Evolutionary conservation across 2,797 vertebrate species (phyloP).

Genomic region (Cuculus canorus): DNA sequence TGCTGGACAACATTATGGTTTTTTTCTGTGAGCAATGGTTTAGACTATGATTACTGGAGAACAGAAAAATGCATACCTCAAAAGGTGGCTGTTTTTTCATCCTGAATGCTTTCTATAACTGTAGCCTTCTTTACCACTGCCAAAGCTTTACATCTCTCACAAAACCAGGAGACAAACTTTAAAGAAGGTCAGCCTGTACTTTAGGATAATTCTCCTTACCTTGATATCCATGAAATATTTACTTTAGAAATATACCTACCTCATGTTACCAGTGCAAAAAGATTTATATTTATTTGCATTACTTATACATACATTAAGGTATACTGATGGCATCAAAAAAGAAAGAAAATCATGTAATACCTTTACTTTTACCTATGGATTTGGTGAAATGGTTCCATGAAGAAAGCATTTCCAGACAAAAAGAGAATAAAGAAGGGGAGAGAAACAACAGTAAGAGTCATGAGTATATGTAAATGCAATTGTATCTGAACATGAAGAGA

Average conservation of each 20-base stretch:
- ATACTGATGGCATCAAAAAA: slow-evolving; percentile 74
- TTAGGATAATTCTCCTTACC: slow-evolving; percentile 64
- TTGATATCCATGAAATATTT: slow-evolving; percentile 64
- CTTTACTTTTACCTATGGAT: slow-evolving; percentile 99
- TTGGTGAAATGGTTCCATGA: slow-evolving; percentile 98
- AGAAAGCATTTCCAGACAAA: slow-evolving; percentile 95
- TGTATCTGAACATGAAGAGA: slow-evolving; percentile 75
- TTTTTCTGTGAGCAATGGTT: not conserved
- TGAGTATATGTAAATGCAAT: slow-evolving; percentile 82
- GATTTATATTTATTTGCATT: slow-evolving; percentile 66
- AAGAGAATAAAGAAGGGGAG: slow-evolving; percentile 86
- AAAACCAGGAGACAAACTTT: not conserved
- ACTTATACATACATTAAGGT: slow-evolving; percentile 60
- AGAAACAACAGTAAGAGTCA: slow-evolving; percentile 91
- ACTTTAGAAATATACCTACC: slow-evolving; percentile 71
- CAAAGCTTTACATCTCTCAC: slow-evolving; percentile 13
- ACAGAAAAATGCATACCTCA: slow-evolving; percentile 53
- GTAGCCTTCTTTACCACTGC: slow-evolving; percentile 1
- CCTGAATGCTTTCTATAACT: slow-evolving; percentile 42
- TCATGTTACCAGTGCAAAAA: slow-evolving; percentile 57
- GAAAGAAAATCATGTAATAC: slow-evolving; percentile 85
- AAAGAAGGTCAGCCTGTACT: slow-evolving; percentile 1
- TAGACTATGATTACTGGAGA: slow-evolving; percentile 26
- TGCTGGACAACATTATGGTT: not conserved
- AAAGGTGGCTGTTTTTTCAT: slow-evolving; percentile 34